Evolutionary conservation across 2,888 invertebrate species (phyloP), one percentile per base, ranked within the genome.

Genomic region (Calliphora vomitoria): DNA sequence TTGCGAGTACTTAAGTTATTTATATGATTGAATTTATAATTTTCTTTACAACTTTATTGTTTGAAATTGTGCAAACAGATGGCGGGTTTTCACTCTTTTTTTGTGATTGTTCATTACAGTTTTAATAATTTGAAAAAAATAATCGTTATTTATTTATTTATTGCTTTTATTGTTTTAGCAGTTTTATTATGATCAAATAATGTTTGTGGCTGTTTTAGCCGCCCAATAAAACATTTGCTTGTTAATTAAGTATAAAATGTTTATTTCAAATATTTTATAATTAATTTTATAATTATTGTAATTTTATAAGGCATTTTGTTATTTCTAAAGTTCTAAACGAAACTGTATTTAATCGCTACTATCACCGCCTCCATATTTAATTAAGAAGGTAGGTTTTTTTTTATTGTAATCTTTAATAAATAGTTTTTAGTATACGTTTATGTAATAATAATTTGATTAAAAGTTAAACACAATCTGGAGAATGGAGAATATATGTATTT

Each of bases 91-190:
- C 5, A 13, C 38, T 18, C 11, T 35, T 75, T 25, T 55, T 58
- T 20, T 31, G 35, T 25, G 15, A 74, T 58, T 58, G 58, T 38
- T 75, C n/a, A 47, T 11, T 44, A 62, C 47, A 44, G 44, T 60
- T 74, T 8, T 50, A 75, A 75, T 62, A 35, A 47, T 50, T 75
- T 62, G 11, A 62, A n/a, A 62, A n/a, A 53, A 25, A 35, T 75
- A 75, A 62, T 62, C 44, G 60, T 60, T 60, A 75, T 62, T 75
- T 35, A 71, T 55, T 60, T 60, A 75, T 62, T 75, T 35, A 71
- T 55, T 38, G 47, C 4, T 75, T 75, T 35, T 55, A 68, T 76
- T 68, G 13, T 68, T 68, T 68, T 41, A 58, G 44, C 20, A 25
- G 44, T 25, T 20, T 13, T 41, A 35, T 15, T 38, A 8, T 6